A percentile compares a stretch with the other conserved stretches of the same genome.
These are phyloP conservation scores for Hirtodrosophila trivittata DNA, from an alignment of 2,888 invertebrate genomes.

Conservation along the genomic window DNA sequence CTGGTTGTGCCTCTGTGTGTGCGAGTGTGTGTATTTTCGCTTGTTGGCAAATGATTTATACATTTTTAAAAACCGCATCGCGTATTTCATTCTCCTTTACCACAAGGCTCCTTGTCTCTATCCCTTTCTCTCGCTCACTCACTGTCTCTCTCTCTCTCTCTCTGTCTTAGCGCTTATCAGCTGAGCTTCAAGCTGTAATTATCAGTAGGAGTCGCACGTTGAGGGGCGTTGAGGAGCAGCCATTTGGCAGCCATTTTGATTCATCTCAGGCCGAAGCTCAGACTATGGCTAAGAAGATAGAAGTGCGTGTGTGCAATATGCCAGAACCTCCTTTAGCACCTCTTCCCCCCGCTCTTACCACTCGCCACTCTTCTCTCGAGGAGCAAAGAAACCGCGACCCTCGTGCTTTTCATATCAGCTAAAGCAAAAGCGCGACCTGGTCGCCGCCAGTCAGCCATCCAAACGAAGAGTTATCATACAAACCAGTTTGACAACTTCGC, in stretches of 20 bases:
- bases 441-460: conserved; percentile 57
- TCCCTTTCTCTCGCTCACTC: neutral
- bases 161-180: conserved; percentile 41
- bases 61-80: conserved; percentile 79
- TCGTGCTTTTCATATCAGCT: conserved; percentile 70
- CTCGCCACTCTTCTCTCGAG: neutral
- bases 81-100: conserved; percentile 4
- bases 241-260: conserved; percentile 50
- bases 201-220: conserved; percentile 13
- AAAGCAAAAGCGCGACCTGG: conserved; percentile 70
- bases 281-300: neutral
- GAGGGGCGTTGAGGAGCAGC: conserved; percentile 8
- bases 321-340: conserved; percentile 26
- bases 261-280: conserved; percentile 1
- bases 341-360: conserved; percentile 5
- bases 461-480: conserved; percentile 64
- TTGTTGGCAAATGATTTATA: conserved; percentile 81
- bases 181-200: conserved; percentile 40
- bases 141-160: too few relatives aligned
- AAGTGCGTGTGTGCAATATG: conserved; percentile 73
- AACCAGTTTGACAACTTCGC: conserved; percentile 73
- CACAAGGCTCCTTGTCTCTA: too few relatives aligned
- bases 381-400: conserved; percentile 40
- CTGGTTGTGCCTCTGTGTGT: conserved; percentile 61
- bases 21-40: conserved; percentile 11